phyloP scores from a whole-genome alignment of 2,113 vertebrate species.

The Dasyprocta punctata region DNA sequence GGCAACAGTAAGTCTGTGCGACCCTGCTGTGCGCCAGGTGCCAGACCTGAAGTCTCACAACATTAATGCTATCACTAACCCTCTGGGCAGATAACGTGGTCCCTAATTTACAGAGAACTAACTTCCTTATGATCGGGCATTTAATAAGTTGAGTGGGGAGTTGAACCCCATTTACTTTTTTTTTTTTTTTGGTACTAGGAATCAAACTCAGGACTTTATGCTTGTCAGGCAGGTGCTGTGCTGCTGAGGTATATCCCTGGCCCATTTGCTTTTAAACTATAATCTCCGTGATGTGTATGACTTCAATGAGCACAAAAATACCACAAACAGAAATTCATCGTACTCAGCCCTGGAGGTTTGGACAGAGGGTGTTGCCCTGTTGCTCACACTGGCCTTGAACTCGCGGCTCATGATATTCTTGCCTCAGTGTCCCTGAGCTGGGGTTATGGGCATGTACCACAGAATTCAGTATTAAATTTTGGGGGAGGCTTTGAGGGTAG shows the following conservation, averaged over 20 bases:
- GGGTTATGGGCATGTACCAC: not conserved
- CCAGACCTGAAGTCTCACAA: not conserved
- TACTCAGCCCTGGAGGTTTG: not conserved
- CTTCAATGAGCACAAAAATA: not conserved
- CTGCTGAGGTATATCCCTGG: no score
- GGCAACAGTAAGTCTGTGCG: accelerated
- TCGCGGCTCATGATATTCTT: not conserved
- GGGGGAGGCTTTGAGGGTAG: not conserved
- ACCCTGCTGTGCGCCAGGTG: not conserved
- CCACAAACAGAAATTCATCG: not conserved
- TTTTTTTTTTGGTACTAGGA: not conserved
- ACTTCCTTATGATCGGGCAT: not conserved
- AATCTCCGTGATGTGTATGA: not conserved
- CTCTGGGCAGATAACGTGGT: not conserved
- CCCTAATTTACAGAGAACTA: not conserved
- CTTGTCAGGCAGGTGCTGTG: no score
- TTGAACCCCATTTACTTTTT: not conserved
- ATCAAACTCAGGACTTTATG: no score
- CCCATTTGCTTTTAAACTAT: not conserved
- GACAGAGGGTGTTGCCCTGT: not conserved
- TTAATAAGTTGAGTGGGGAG: not conserved
- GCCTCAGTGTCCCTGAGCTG: not conserved
- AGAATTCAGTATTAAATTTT: not conserved
- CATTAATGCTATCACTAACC: not conserved
- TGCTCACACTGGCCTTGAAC: not conserved